Percentiles rank a stretch among this genome's conserved stretches.
These are phyloP conservation scores for Hyaena hyaena DNA, from an alignment of 2,113 vertebrate genomes.

Conservation along the genomic window DNA sequence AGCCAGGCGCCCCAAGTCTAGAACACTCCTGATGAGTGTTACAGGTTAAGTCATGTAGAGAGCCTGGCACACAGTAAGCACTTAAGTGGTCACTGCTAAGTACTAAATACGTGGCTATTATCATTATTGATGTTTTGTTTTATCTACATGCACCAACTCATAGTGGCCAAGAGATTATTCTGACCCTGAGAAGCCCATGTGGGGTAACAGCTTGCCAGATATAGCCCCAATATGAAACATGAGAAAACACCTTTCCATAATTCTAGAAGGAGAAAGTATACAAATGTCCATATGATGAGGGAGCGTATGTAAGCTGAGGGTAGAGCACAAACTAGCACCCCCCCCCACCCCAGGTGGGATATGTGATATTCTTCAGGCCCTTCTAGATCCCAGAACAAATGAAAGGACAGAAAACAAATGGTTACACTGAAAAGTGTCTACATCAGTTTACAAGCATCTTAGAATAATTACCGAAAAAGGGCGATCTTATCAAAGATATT, in stretches of 20 bases:
- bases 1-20: not conserved
- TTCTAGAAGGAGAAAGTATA: conserved; percentile 3
- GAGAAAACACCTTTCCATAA: not conserved
- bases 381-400: too few species aligned
- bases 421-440: too few species aligned
- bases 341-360: too few species aligned
- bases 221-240: not conserved
- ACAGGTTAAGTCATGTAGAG: not conserved
- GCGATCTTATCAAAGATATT: too few species aligned
- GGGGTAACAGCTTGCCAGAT: not conserved
- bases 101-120: not conserved
- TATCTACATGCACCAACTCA: not conserved
- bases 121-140: not conserved
- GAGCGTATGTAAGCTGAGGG: too few species aligned
- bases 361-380: too few species aligned
- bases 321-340: too few species aligned
- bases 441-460: too few species aligned
- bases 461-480: too few species aligned
- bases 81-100: not conserved
- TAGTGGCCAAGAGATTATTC: not conserved
- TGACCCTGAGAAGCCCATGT: not conserved
- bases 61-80: not conserved
- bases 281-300: not conserved
- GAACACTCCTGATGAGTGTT: not conserved
- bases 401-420: too few species aligned